These are phyloP conservation scores for Gastrophryne carolinensis DNA, from an alignment of 2,797 vertebrate species.

Conservation along the genomic window DNA sequence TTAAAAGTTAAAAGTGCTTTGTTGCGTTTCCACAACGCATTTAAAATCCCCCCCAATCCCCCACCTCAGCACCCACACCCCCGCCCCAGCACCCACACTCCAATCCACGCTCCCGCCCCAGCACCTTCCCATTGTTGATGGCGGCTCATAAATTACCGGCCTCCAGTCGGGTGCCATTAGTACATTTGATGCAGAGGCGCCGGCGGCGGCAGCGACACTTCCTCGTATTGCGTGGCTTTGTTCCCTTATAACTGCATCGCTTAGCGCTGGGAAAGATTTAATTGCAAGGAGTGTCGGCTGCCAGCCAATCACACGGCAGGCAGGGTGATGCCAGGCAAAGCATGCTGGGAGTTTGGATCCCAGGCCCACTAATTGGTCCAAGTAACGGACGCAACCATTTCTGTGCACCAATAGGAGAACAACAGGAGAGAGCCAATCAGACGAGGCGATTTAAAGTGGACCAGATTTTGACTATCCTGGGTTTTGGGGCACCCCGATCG, in stretches of 20 bases:
- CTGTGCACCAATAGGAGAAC: too few relatives aligned
- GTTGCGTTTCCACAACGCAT: too few relatives aligned
- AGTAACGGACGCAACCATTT: too few relatives aligned
- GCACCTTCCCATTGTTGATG: background rate
- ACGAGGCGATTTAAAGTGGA: too few relatives aligned
- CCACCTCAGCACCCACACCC: background rate
- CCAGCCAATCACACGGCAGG: background rate
- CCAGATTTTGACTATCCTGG: too few relatives aligned
- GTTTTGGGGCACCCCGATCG: too few relatives aligned
- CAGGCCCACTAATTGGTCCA: background rate
- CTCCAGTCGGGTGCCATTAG: background rate
- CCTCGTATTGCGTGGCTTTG: background rate
- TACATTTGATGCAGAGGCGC: background rate
- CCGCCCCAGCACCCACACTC: background rate
- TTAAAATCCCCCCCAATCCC: too few relatives aligned
- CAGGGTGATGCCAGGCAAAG: background rate
- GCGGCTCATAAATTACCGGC: background rate
- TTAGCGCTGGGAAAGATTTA: constrained; percentile 14
- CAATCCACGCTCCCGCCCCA: too few relatives aligned
- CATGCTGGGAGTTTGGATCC: background rate
- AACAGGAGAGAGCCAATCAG: too few relatives aligned
- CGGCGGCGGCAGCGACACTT: background rate
- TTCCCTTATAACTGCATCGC: background rate
- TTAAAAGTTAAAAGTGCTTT: too few relatives aligned
- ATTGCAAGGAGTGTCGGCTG: background rate